Base-by-base conservation (phyloP, 2,113 vertebrate species). In the Empidonax alnorum region DNA sequence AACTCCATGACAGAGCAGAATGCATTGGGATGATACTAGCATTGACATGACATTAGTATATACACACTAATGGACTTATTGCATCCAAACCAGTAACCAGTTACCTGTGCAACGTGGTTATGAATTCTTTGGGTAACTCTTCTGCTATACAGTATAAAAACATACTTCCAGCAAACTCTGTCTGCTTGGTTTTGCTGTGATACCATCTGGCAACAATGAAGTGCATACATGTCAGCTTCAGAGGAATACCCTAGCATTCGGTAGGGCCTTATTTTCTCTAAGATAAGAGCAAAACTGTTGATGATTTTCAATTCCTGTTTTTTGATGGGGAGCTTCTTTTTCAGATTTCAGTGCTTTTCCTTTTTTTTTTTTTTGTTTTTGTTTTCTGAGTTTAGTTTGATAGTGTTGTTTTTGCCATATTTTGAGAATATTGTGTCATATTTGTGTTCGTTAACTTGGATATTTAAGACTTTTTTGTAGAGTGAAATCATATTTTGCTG, bases 81-180 rank as follows among this genome's bases (percentile, higher is more conserved):
- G 31, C 46, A 49, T 59, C 28, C 10, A 22, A 50, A 20, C 25
- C 14, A 53, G 5, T 14, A 65, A 52, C 28, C 24, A n/a, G 3
- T 8, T 21, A 17, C 1, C 33, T 2, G 0, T 33, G 15, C 21
- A 33, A 33, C 28, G 4, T 23, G 30, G 11, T 15, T 46, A 74
- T 49, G 41, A n/a, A 37, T 80, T 59, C 16, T 77, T 41, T 17
- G 20, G 11, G 6, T 27, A 35, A 4, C 14, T 55, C 30, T n/a
- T 59, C 17, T 23, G 23, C 35, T 62, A 3, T 13, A 7, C 15
- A 27, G 11, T 31, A 16, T 14, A 82, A 47, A 62, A 66, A 30
- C 20, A 9, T 49, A 8, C 17, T 47, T 82, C 7, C 23, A 74
- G 50, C 74, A 59, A 46, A 79, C n/a, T 39, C 14, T 30, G 6